Percentiles rank a stretch among this genome's conserved stretches.
phyloP scores from a whole-genome alignment of 1,140 invertebrate genomes.

The Drosophila nigrodunni region DNA sequence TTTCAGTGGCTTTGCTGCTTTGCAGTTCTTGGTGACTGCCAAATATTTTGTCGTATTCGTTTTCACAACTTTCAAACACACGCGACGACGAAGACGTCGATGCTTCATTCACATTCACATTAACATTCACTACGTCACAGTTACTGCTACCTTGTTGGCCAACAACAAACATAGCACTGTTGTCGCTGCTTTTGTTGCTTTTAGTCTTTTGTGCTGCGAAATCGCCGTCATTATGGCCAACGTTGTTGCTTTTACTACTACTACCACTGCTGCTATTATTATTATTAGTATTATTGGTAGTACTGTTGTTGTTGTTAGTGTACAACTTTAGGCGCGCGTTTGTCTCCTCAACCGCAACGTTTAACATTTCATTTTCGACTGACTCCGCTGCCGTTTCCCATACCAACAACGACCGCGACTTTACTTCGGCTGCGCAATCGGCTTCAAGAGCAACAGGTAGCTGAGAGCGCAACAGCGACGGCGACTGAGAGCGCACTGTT shows the following conservation, averaged over 20 bases:
- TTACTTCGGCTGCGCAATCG: slow-evolving; percentile 62
- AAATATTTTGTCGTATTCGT: slow-evolving; percentile 85
- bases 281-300: slow-evolving; percentile 43
- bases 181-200: slow-evolving; percentile 37
- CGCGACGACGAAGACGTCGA: slow-evolving; percentile 35
- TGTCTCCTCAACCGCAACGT: slow-evolving; percentile 69
- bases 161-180: slow-evolving; percentile 44
- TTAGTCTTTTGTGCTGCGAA: slow-evolving; percentile 78
- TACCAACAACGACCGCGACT: slow-evolving; percentile 39
- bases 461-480: slow-evolving; percentile 1
- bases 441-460: slow-evolving; percentile 67
- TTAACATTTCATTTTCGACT: slow-evolving; percentile 84
- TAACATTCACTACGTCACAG: slow-evolving; percentile 74
- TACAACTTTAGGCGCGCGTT: slow-evolving; percentile 72
- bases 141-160: slow-evolving; percentile 42
- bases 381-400: slow-evolving; percentile 51
- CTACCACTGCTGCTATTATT: slow-evolving; percentile 41
- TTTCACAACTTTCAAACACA: slow-evolving; percentile 76
- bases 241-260: slow-evolving; percentile 41
- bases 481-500: slow-evolving; percentile 15
- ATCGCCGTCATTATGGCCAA: slow-evolving; percentile 68
- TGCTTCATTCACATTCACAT: slow-evolving; percentile 42
- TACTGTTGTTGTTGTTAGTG: slow-evolving; percentile 42
- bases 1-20: slow-evolving; percentile 3
- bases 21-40: slow-evolving; percentile 54